phyloP scores from a whole-genome alignment of 2,888 invertebrate species.

The Rhorus exstirpatorius region DNA sequence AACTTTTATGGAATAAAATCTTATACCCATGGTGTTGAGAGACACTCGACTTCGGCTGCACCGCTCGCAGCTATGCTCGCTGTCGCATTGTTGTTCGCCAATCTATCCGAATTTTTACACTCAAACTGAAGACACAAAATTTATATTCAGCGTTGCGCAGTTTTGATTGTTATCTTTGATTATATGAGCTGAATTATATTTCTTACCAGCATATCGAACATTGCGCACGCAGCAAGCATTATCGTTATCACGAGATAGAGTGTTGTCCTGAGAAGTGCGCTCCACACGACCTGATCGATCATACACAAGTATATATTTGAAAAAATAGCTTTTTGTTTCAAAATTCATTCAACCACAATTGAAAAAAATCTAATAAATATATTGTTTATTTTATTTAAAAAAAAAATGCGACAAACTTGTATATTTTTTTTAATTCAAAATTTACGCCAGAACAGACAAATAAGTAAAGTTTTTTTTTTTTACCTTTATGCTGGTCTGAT shows the following conservation, averaged over 20 bases:
- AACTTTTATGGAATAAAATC: slow-evolving; percentile 60
- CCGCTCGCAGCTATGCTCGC: slow-evolving; percentile 75
- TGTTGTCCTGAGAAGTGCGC: slow-evolving; percentile 88
- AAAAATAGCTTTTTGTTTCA: slow-evolving; percentile 1
- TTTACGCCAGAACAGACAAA: not conserved
- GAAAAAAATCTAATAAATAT: not conserved
- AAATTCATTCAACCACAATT: not conserved
- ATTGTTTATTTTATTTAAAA: not conserved
- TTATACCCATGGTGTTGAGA: slow-evolving; percentile 83
- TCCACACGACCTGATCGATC: slow-evolving; percentile 87
- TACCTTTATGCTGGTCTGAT: slow-evolving; percentile 86
- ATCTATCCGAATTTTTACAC: slow-evolving; percentile 77
- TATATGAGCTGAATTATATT: not conserved
- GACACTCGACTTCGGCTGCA: slow-evolving; percentile 77
- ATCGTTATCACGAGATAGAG: slow-evolving; percentile 90
- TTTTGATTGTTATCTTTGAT: not conserved
- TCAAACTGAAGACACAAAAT: slow-evolving; percentile 79
- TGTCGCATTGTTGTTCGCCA: slow-evolving; percentile 77
- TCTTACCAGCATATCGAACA: slow-evolving; percentile 88
- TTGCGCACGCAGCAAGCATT: slow-evolving; percentile 89
- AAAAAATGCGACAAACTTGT: not conserved
- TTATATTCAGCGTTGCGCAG: not conserved
- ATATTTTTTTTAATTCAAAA: not conserved
- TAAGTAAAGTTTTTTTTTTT: slow-evolving; percentile 18
- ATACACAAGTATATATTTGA: slow-evolving; percentile 7